Percentiles rank a stretch among this genome's conserved stretches.
Evolutionary conservation across 2,797 vertebrate species (phyloP).

Genomic region (Pseudochaenichthys georgianus): DNA sequence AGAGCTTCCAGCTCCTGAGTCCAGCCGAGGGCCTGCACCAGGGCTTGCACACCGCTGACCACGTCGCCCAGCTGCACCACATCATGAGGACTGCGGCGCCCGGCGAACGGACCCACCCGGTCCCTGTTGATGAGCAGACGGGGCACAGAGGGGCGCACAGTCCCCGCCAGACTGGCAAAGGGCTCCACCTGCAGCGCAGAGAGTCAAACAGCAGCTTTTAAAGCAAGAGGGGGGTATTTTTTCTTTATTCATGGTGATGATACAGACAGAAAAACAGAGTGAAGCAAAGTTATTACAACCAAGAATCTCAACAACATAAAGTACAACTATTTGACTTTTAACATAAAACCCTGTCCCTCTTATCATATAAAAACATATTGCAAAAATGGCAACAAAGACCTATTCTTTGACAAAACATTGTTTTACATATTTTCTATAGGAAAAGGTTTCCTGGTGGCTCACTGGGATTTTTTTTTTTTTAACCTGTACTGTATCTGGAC

Average conservation of each 20-base stretch:
- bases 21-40: slow-evolving; percentile 91
- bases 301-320: neutral
- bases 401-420: neutral
- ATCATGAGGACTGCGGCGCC: slow-evolving; percentile 78
- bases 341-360: neutral
- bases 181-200: slow-evolving; percentile 90
- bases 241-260: neutral
- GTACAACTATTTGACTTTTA: neutral
- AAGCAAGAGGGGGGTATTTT: neutral
- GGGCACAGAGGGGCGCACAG: slow-evolving; percentile 85
- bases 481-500: no score
- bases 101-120: slow-evolving; percentile 89
- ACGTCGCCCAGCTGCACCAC: slow-evolving; percentile 91
- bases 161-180: slow-evolving; percentile 92
- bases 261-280: neutral
- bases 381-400: neutral
- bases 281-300: neutral
- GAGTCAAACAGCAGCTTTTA: slow-evolving; percentile 3
- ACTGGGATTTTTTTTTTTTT: neutral
- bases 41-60: slow-evolving; percentile 83
- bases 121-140: slow-evolving; percentile 94
- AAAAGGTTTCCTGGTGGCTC: neutral
- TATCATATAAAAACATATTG: neutral
- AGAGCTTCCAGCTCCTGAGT: slow-evolving; percentile 84
- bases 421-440: neutral